These are phyloP conservation scores for Chloropsis cyanopogon DNA, from an alignment of 2,113 vertebrate genomes.

Conservation along the genomic window DNA sequence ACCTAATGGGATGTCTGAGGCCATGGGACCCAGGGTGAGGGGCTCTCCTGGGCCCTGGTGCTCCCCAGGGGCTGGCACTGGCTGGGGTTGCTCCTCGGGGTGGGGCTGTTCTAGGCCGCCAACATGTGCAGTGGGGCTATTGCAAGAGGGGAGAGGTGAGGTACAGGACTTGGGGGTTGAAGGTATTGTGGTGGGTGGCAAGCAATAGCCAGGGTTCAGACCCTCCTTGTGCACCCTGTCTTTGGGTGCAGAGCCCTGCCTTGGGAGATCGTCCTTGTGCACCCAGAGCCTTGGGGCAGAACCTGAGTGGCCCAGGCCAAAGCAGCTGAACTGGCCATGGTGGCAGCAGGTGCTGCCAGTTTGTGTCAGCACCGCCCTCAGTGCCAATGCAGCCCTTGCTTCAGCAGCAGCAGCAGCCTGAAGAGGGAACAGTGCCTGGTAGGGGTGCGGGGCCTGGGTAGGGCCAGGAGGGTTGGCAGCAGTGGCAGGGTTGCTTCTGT, in stretches of 20 bases:
- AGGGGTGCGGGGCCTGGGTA: not conserved
- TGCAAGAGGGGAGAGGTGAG: not conserved
- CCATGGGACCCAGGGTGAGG: not conserved
- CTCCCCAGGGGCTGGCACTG: not conserved
- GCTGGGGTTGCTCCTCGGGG: accelerated
- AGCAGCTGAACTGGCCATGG: not conserved
- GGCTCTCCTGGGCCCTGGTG: not conserved
- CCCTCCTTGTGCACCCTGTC: not conserved
- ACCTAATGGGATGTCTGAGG: not conserved
- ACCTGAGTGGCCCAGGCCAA: not conserved
- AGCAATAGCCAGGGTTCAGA: not conserved
- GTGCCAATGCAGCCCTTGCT: not conserved
- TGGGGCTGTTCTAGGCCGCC: not conserved
- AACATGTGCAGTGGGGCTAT: accelerated
- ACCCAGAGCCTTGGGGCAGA: not conserved
- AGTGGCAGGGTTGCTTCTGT: not conserved
- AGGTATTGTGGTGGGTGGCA: not conserved
- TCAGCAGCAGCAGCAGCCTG: not conserved
- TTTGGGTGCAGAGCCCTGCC: not conserved
- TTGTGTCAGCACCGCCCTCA: not conserved
- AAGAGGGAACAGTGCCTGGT: not conserved
- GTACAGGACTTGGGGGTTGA: not conserved
- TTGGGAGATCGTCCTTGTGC: not conserved
- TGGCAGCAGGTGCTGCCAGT: not conserved
- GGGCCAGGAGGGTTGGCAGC: not conserved